Base-by-base conservation (phyloP, 2,113 vertebrate species). In the Willisornis vidua region DNA sequence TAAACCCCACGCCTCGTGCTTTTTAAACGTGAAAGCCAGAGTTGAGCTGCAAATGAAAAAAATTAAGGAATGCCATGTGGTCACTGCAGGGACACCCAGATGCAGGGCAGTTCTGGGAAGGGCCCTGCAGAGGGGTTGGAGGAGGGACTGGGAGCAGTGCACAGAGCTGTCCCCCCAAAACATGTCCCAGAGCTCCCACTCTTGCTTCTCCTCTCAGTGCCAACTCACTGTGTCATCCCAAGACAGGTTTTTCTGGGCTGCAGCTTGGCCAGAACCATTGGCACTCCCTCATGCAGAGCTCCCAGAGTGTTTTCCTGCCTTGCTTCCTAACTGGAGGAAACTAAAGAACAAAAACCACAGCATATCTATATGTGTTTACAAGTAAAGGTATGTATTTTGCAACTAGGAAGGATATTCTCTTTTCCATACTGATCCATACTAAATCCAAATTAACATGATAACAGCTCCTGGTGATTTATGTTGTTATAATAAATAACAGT, bases 391-490 rank as follows among this genome's bases (percentile, higher is more conserved):
- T 49, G 25, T 46, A 29, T 59, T 35, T 77, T 87, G 68, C n/a
- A 41, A 93, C 83, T 37, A 82, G 63, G 62, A 52, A 89, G 88
- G 49, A n/a, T 70, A 68, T 68, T 89, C 24, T 67, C 89, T 87
- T 74, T 87, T 72, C 76, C 58, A 0, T 71, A 71, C 74, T 94
- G 90, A 93, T 95, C 89, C 65, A 51, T 85, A 70, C 73, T 75
- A 89, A 91, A 95, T 77, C 86, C 96, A 93, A 93, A 96, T 96
- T 96, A 95, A 94, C 63, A n/a, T 5, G 11, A 52, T 93, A 90
- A 80, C 13, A 0, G 71, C 31, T 63, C 48, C 51, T 25, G 37
- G 35, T 96, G 95, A 97, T 97, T 97, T 96, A 96, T 96, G 90
- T 86, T 77, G 68, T 94, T 89, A 72, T 28, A 96, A 89, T 93